These are phyloP conservation scores for Cladopsammia gracilis DNA, from an alignment of 64 coral and sea anemone species.

Conservation along the genomic window DNA sequence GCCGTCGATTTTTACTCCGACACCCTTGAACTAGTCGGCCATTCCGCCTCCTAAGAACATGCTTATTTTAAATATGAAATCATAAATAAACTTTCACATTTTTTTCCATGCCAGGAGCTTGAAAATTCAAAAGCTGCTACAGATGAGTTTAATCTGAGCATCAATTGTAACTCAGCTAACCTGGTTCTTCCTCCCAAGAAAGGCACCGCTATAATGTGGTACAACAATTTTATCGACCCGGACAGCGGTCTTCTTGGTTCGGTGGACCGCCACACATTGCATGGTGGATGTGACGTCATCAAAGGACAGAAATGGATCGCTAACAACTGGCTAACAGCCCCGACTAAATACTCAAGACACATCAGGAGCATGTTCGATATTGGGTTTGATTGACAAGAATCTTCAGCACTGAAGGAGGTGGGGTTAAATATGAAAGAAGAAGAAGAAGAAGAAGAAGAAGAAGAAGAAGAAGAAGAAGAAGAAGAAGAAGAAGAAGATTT, in stretches of 20 bases:
- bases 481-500: no score
- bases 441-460: no score
- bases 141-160: constrained; percentile 83
- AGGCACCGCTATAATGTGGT: constrained; percentile 92
- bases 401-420: neutral
- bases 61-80: neutral
- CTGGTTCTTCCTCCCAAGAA: constrained; percentile 80
- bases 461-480: no score
- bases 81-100: no score
- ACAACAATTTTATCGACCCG: constrained; percentile 87
- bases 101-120: constrained; percentile 65
- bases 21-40: no score
- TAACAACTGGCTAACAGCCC: constrained; percentile 96
- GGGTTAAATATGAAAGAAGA: no score
- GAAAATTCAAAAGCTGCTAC: constrained; percentile 55
- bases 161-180: constrained; percentile 81
- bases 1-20: no score
- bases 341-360: constrained; percentile 64
- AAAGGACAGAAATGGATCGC: constrained; percentile 91
- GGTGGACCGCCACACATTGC: constrained; percentile 70
- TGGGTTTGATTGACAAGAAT: constrained; percentile 4
- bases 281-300: constrained; percentile 89
- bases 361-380: constrained; percentile 76
- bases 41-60: no score
- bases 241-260: constrained; percentile 76